Percentiles rank a stretch among this genome's conserved stretches.
These are phyloP conservation scores for Patiria pectinifera DNA, from an alignment of 53 echinoderm and acorn worm genomes.

Conservation along the genomic window DNA sequence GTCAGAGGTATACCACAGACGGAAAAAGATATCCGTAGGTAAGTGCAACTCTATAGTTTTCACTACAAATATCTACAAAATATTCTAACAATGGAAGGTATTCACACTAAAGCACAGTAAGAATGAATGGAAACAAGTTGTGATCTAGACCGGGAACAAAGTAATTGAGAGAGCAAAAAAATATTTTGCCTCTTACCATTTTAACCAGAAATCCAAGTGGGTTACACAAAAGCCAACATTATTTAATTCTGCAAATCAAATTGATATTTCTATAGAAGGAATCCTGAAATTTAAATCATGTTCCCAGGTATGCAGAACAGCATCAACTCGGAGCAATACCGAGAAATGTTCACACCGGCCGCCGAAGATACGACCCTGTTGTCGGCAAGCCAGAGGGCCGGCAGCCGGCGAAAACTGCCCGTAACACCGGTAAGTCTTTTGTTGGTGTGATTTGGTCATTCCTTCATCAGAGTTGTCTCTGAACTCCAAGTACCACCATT, in stretches of 20 bases:
- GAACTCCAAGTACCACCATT: too few species aligned
- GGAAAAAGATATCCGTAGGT: slow-evolving; percentile 61
- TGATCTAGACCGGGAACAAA: too few species aligned
- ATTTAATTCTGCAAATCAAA: too few species aligned
- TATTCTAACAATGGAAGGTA: too few species aligned
- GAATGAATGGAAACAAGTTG: too few species aligned
- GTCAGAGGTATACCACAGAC: slow-evolving; percentile 51
- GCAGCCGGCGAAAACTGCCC: slow-evolving; percentile 46
- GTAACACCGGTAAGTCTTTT: slow-evolving; percentile 31
- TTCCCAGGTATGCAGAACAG: slow-evolving; percentile 47
- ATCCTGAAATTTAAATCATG: background rate
- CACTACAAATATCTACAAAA: too few species aligned
- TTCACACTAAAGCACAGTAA: too few species aligned
- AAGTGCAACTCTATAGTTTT: background rate
- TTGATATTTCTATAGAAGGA: background rate
- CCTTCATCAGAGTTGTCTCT: background rate
- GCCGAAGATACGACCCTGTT: background rate
- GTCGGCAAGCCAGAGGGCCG: slow-evolving; percentile 9
- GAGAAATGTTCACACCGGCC: slow-evolving; percentile 45
- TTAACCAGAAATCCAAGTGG: too few species aligned
- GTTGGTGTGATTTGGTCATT: background rate
- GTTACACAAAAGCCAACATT: too few species aligned
- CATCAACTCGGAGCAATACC: slow-evolving; percentile 53
- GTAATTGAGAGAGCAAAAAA: too few species aligned
- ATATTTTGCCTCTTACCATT: too few species aligned